Percentiles rank a stretch among this genome's conserved stretches.
These are phyloP conservation scores for Rhyacophila brunnea DNA, from an alignment of 1,140 invertebrate genomes.

Conservation along the genomic window DNA sequence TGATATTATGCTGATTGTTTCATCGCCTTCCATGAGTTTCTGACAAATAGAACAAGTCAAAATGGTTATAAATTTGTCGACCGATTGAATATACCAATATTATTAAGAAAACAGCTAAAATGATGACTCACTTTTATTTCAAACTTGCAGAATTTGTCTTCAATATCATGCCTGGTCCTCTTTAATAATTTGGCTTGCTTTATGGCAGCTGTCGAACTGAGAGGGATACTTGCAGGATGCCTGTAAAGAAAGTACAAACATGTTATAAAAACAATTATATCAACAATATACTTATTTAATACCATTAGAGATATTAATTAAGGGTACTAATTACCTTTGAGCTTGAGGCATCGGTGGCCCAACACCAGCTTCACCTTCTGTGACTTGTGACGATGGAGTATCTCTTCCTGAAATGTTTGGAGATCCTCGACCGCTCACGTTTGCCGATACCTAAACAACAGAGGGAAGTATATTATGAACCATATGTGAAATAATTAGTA, in stretches of 20 bases:
- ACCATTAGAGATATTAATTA: not conserved
- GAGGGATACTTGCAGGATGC: constrained; percentile 42
- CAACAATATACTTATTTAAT: not conserved
- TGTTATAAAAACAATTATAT: not conserved
- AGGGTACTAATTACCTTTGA: constrained; percentile 15
- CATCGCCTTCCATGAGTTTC: constrained; percentile 83
- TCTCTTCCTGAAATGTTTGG: constrained; percentile 81
- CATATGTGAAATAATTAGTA: too few species aligned
- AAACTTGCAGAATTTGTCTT: constrained; percentile 99
- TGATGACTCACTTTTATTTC: constrained; percentile 72
- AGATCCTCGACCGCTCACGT: constrained; percentile 84
- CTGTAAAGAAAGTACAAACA: constrained; percentile 30
- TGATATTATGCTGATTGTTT: constrained; percentile 92
- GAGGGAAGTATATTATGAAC: too few species aligned
- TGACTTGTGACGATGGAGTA: constrained; percentile 90
- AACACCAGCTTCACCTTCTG: constrained; percentile 66
- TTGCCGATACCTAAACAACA: constrained; percentile 91
- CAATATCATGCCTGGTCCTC: constrained; percentile 86
- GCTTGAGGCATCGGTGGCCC: constrained; percentile 52
- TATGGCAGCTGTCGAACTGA: constrained; percentile 48
- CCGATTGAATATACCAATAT: not conserved
- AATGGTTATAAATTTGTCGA: not conserved
- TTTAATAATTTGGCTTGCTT: constrained; percentile 65
- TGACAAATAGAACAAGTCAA: constrained; percentile 18
- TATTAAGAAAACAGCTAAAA: not conserved